Evolutionary conservation across 64 coral and sea anemone genomes (phyloP), one percentile per base, ranked within the genome.

Genomic region (Orbicella faveolata): DNA sequence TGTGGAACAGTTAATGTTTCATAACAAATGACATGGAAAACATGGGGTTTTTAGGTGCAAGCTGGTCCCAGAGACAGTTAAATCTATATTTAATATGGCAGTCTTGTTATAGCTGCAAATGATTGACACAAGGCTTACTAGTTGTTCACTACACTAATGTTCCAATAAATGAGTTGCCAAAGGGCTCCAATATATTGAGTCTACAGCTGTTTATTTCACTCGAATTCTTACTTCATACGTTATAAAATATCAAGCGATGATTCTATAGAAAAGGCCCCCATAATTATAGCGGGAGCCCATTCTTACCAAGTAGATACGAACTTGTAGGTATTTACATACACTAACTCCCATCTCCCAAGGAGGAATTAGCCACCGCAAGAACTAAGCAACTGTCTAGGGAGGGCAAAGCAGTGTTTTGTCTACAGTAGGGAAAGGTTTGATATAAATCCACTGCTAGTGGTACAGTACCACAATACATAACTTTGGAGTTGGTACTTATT

Each of bases 231-330:
- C 23, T 51, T 18, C n/a, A 20, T 14, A 52, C 39, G 51, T 23
- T 20, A 84, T 63, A 41, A 84, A 84, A 84, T 78, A 51, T 79
- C 14, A 61, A 30, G 12, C 2, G 52, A 59, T 2, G 41, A 39
- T 52, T 52, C 39, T 62, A 73, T 72, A 72, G 11, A 51, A 20
- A 73, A 52, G 37, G 82, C 82, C 41, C 80, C 35, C 23, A 5
- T 63, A 20, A n/a, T 11, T 37, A 81, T 36, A 36, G 63, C 20
- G 6, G 21, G 61, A 85, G 13, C 36, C 82, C 5, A 30, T 44
- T 18, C 41, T 70, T 85, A 21, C 82, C 63, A 39, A 73, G 82
- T 85, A 85, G 82, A 85, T 85, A 72, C 82, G 82, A 85, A 85
- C 82, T 85, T 85, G 82, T 66, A 85, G 82, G 61, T 67, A 44